These are phyloP conservation scores for Budorcas taxicolor DNA, from an alignment of 2,113 vertebrate species.

Conservation along the genomic window DNA sequence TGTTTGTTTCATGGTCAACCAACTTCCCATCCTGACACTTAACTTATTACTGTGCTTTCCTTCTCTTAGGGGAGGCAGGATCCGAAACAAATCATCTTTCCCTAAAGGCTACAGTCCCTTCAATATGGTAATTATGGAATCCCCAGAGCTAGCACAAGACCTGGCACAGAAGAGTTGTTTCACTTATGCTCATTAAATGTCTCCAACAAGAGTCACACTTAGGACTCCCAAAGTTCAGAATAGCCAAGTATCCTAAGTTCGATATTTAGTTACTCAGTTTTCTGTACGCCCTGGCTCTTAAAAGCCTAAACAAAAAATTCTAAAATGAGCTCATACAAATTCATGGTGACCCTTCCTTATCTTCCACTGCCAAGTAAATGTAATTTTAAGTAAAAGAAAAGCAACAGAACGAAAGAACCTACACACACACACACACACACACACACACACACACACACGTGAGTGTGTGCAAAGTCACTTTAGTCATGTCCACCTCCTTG, in stretches of 20 bases:
- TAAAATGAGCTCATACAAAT: background rate
- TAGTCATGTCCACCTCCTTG: background rate
- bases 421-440: background rate
- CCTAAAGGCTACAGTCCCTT: background rate
- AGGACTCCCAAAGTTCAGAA: background rate
- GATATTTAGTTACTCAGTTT: background rate
- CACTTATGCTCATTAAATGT: background rate
- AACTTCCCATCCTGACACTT: background rate
- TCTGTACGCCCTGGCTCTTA: background rate
- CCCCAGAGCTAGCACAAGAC: background rate
- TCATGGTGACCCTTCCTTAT: background rate
- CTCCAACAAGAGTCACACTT: background rate
- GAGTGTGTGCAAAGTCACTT: background rate
- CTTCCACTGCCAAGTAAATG: background rate
- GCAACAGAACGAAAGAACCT: background rate
- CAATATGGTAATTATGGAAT: fast-evolving
- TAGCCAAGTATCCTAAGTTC: background rate
- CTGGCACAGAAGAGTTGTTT: background rate
- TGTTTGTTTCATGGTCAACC: background rate
- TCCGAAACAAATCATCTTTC: background rate
- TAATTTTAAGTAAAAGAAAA: background rate
- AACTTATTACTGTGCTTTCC: background rate
- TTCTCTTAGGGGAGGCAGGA: background rate
- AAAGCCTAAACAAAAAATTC: background rate
- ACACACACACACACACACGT: background rate